These are phyloP conservation scores for Eupithecia subfuscata DNA, from an alignment of 2,888 invertebrate genomes.

Conservation along the genomic window DNA sequence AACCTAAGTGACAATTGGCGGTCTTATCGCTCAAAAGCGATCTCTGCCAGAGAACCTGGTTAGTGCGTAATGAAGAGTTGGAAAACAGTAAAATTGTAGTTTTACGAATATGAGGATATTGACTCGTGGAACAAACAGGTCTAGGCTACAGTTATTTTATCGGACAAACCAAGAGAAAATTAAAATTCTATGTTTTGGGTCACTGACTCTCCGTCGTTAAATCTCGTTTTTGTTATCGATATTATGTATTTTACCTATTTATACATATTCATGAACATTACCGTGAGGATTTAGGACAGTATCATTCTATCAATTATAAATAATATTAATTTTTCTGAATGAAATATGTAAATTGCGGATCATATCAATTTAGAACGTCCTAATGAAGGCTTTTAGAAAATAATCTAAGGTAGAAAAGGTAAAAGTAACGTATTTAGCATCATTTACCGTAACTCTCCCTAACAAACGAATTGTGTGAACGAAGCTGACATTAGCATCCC, in stretches of 20 bases:
- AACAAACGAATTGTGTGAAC: neutral
- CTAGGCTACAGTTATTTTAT: constrained; percentile 62
- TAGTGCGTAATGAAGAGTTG: neutral
- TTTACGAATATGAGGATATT: constrained; percentile 60
- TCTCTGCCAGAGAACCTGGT: too few relatives aligned
- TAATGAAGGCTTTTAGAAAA: neutral
- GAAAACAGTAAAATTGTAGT: neutral
- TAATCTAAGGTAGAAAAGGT: neutral
- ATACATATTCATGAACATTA: neutral
- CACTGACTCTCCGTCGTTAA: constrained; percentile 28
- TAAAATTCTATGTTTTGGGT: constrained; percentile 25
- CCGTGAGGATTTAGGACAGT: neutral
- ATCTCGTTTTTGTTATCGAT: constrained; percentile 18
- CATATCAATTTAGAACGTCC: neutral
- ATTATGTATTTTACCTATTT: neutral
- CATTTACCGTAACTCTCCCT: neutral
- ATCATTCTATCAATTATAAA: neutral
- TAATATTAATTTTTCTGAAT: neutral
- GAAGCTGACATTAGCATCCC: constrained; percentile 15
- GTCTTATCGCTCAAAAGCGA: too few relatives aligned
- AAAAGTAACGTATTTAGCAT: neutral
- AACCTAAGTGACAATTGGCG: too few relatives aligned
- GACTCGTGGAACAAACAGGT: constrained; percentile 68
- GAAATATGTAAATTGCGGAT: neutral
- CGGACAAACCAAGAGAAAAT: constrained; percentile 38